phyloP scores from a whole-genome alignment of 2,797 vertebrate genomes.

The Catamblyrhynchus diadema region DNA sequence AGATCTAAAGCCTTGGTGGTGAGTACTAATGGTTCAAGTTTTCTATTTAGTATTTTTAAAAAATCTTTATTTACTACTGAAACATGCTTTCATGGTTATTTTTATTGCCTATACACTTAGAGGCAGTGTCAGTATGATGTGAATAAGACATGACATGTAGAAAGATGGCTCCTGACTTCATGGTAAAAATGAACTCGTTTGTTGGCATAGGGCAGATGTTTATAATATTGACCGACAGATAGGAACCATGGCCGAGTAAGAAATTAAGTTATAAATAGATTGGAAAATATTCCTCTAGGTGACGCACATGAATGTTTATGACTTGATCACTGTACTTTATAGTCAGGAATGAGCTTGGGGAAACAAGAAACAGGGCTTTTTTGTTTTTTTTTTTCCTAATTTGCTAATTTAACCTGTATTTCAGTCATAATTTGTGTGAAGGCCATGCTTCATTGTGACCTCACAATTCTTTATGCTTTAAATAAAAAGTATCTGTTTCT shows the following conservation, averaged over 20 bases:
- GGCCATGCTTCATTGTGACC: not conserved
- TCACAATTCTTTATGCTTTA: not conserved
- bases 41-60: not conserved
- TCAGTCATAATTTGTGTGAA: not conserved
- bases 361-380: not conserved
- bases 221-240: conserved; percentile 9
- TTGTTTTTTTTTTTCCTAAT: not conserved
- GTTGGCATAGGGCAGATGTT: conserved; percentile 27
- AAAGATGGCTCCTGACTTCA: not conserved
- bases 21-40: conserved; percentile 50
- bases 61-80: not conserved
- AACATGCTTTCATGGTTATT: not conserved
- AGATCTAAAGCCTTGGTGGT: conserved; percentile 93
- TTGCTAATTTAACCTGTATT: conserved; percentile 7
- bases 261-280: conserved; percentile 37
- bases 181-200: conserved; percentile 25
- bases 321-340: not conserved
- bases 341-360: not conserved
- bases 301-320: not conserved
- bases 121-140: not conserved
- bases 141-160: not conserved
- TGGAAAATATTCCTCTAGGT: conserved; percentile 16
- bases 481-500: not conserved
- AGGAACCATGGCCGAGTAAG: not conserved
- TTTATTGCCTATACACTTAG: not conserved